Base-by-base conservation (phyloP, 2,797 vertebrate species). In the Triplophysa yarkandensis region DNA sequence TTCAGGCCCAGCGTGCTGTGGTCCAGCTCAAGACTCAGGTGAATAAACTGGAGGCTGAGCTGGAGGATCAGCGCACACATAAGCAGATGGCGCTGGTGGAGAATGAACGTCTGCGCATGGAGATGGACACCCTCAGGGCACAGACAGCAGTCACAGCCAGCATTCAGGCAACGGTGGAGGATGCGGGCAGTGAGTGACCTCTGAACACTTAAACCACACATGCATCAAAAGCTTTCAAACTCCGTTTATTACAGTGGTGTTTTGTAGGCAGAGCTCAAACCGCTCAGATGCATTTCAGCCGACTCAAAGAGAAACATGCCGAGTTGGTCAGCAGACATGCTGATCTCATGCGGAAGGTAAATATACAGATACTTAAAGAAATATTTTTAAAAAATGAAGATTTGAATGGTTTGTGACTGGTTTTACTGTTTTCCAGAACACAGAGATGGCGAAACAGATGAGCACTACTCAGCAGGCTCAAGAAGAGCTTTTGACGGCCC, bases 261-360 rank as follows among this genome's bases (percentile, higher is more conserved):
- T 13, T 79, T 65, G 2, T 90, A 99, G 98, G 86, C 57, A 90
- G 94, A 82, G 96, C 95, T 1, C 95, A 97, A 75, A 95, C 95
- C 2, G 95, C 95, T 0, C 96, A 98, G 83, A 86, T 95, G 74
- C 92, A 96, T 9, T 98, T 97, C 80, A 88, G 87, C 63, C 96
- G 97, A 76, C 92, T 98, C 25, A 99, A 99, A 85, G 97, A 98
- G 86, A 95, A 96, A 80, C 97, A 99, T 64, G 96, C 95, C 0
- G 96, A 97, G 85, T 92, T 99, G 80, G 95, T 99, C 27, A 95
- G 94, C 86, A 94, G 91, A 77, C 96, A 99, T 0, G 97, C 98
- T 0, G 95, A 95, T 68, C 87, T 99, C 14, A 93, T 98, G 87
- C 94, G 94, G 74, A 98, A 96, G 95, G 97, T 98, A 82, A 0